phyloP scores from a whole-genome alignment of 2,797 vertebrate species.

The Echeneis naucrates region DNA sequence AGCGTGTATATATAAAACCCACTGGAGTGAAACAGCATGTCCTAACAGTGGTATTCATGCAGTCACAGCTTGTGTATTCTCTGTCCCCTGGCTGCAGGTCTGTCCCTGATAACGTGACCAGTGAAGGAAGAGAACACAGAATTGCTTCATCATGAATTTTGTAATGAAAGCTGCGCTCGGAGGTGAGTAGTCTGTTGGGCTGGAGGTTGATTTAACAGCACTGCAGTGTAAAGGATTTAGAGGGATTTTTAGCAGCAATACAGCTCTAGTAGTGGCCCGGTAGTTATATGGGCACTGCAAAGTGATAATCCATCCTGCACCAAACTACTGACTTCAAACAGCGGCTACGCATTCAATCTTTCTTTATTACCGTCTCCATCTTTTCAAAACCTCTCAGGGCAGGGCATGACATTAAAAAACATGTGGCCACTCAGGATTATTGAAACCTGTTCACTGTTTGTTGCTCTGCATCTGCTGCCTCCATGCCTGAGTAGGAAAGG shows the following conservation, averaged over 20 bases:
- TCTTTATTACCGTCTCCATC: conserved; percentile 16
- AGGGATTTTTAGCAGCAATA: conserved; percentile 46
- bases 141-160: conserved; percentile 93
- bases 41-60: conserved; percentile 22
- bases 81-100: conserved; percentile 71
- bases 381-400: conserved; percentile 38
- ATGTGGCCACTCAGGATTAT: neutral
- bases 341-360: neutral
- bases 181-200: conserved; percentile 86
- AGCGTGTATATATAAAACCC: conserved; percentile 28
- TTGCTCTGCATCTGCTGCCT: conserved; percentile 9
- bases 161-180: conserved; percentile 95
- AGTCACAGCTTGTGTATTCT: conserved; percentile 63
- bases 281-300: conserved; percentile 29
- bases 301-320: conserved; percentile 57
- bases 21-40: conserved; percentile 34
- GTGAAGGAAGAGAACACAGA: conserved; percentile 78
- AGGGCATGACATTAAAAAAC: conserved; percentile 18
- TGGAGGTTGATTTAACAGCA: conserved; percentile 77
- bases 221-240: conserved; percentile 79
- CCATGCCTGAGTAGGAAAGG: conserved; percentile 12
- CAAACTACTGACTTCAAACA: conserved; percentile 47
- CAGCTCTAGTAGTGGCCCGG: conserved; percentile 16
- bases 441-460: conserved; percentile 3
- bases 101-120: conserved; percentile 66